phyloP scores from a whole-genome alignment of 2,888 invertebrate genomes.

The Catocala sponsa region DNA sequence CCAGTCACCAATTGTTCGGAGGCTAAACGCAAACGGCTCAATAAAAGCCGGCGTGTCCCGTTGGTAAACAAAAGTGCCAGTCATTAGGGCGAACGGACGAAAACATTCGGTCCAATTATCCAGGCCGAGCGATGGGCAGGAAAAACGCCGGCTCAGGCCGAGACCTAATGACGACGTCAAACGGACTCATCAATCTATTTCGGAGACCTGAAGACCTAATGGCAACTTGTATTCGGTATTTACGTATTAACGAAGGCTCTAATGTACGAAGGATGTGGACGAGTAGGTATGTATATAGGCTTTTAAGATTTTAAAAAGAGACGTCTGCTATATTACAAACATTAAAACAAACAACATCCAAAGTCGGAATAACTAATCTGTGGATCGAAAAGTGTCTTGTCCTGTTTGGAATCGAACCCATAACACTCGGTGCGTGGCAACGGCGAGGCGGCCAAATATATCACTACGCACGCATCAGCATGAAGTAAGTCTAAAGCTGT shows the following conservation, averaged over 20 bases:
- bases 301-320: too few relatives aligned
- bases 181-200: constrained; percentile 81
- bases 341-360: too few relatives aligned
- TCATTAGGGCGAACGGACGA: constrained; percentile 82
- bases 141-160: constrained; percentile 74
- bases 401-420: too few relatives aligned
- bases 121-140: constrained; percentile 60
- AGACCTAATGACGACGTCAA: constrained; percentile 84
- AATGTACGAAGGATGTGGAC: constrained; percentile 3
- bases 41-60: constrained; percentile 79
- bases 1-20: constrained; percentile 66
- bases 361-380: too few relatives aligned
- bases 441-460: too few relatives aligned
- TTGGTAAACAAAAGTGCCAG: constrained; percentile 84
- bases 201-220: constrained; percentile 60
- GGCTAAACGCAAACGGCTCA: constrained; percentile 78
- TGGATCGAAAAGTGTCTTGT: too few relatives aligned
- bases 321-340: too few relatives aligned
- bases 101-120: constrained; percentile 85
- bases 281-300: neutral
- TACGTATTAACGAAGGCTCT: constrained; percentile 19
- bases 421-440: too few relatives aligned
- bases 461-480: too few relatives aligned
- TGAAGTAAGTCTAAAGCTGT: too few relatives aligned
- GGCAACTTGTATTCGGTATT: constrained; percentile 33